Evolutionary conservation across 2,888 invertebrate genomes (phyloP).

Genomic region (Epinotia bilunana): DNA sequence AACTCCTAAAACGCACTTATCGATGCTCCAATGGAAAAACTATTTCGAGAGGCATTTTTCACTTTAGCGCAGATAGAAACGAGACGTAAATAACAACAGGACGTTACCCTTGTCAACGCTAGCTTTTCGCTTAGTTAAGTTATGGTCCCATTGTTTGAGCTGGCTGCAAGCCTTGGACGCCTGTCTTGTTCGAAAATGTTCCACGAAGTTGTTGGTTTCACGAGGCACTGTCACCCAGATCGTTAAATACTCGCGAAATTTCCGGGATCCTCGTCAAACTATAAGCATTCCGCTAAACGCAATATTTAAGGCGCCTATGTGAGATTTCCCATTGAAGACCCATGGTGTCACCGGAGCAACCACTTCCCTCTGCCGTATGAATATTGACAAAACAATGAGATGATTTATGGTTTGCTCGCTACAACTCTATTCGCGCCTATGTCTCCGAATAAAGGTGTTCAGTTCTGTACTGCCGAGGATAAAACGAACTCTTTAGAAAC

Average conservation of each 20-base stretch:
- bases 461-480: conserved; percentile 7
- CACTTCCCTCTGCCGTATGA: conserved; percentile 58
- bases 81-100: conserved; percentile 67
- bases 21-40: conserved; percentile 26
- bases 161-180: conserved; percentile 52
- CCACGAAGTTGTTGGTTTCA: conserved; percentile 23
- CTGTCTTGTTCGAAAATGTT: conserved; percentile 47
- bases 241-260: conserved; percentile 47
- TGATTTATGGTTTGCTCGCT: conserved; percentile 65
- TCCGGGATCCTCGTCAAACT: conserved; percentile 39
- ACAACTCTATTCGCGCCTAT: conserved; percentile 39
- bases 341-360: conserved; percentile 53
- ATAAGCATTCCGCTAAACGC: conserved; percentile 14
- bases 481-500: conserved; percentile 31
- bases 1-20: conserved; percentile 12
- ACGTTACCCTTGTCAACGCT: conserved; percentile 74
- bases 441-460: conserved; percentile 15
- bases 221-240: conserved; percentile 54
- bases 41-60: conserved; percentile 52
- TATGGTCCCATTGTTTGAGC: conserved; percentile 70
- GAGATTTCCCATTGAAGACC: conserved; percentile 47
- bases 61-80: conserved; percentile 48
- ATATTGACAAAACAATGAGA: conserved; percentile 65
- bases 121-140: conserved; percentile 73
- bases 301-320: conserved; percentile 39